Evolutionary conservation across 2,888 invertebrate species (phyloP).

Genomic region (Idaea straminata): DNA sequence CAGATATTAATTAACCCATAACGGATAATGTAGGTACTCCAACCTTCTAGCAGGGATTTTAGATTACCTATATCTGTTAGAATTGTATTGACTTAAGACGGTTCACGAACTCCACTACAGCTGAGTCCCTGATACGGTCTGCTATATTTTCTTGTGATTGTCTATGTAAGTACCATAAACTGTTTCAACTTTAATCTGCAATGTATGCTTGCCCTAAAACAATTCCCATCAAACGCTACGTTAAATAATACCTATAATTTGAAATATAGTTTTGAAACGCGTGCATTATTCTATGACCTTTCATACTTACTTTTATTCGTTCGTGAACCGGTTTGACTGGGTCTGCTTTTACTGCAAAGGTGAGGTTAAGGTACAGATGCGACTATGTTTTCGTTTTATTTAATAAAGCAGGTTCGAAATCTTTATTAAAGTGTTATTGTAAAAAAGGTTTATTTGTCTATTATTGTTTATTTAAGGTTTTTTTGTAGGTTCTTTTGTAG

Average conservation of each 20-base stretch:
- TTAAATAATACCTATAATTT: not conserved
- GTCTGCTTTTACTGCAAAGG: not conserved
- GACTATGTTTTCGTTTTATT: not conserved
- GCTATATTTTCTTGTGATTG: not conserved
- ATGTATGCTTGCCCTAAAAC: not conserved
- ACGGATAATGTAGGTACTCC: no score
- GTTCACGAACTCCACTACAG: no score
- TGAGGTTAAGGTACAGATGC: not conserved
- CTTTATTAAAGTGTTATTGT: not conserved
- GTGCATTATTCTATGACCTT: not conserved
- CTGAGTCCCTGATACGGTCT: no score
- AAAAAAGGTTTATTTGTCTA: not conserved
- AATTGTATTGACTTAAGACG: no score
- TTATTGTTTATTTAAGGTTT: not conserved
- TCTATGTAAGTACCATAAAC: not conserved
- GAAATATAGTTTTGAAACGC: not conserved
- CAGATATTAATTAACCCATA: no score
- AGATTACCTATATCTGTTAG: no score
- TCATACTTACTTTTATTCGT: constrained; percentile 1
- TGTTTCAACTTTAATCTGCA: not conserved
- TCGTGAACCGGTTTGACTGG: not conserved
- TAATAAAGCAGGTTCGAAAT: not conserved
- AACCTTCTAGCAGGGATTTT: no score
- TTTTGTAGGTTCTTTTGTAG: no score
- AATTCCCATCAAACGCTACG: not conserved